These are phyloP conservation scores for Ifrita kowaldi DNA, from an alignment of 2,113 vertebrate genomes.

Conservation along the genomic window DNA sequence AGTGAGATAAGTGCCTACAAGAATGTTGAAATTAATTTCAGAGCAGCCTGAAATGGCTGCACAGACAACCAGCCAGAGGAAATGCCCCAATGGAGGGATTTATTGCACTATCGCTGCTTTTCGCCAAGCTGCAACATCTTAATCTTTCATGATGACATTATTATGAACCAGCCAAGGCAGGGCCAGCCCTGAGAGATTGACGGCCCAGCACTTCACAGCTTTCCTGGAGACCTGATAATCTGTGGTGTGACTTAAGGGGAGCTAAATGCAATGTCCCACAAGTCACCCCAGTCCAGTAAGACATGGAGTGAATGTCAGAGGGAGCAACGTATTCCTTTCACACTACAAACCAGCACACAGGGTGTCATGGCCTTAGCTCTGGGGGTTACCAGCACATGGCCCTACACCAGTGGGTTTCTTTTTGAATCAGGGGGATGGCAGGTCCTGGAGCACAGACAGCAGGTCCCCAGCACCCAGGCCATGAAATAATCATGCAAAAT, in stretches of 20 bases:
- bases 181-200: not conserved
- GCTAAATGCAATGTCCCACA: not conserved
- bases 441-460: not conserved
- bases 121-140: not conserved
- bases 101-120: not conserved
- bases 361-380: fast-evolving
- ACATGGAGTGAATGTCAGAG: not conserved
- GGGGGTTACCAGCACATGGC: not conserved
- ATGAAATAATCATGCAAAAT: not conserved
- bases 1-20: constrained; percentile 32
- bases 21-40: constrained; percentile 46
- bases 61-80: constrained; percentile 14
- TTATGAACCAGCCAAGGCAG: not conserved
- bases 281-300: not conserved
- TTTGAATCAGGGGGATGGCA: not conserved
- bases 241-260: not conserved
- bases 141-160: constrained; percentile 42
- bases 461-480: not conserved
- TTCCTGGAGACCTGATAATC: not conserved
- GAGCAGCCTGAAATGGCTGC: not conserved
- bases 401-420: not conserved
- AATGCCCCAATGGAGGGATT: constrained; percentile 15
- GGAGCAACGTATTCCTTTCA: not conserved
- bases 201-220: fast-evolving
- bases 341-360: fast-evolving